Conservation (phyloP, 2,888 invertebrate species). For the Sturmia bella region DNA sequence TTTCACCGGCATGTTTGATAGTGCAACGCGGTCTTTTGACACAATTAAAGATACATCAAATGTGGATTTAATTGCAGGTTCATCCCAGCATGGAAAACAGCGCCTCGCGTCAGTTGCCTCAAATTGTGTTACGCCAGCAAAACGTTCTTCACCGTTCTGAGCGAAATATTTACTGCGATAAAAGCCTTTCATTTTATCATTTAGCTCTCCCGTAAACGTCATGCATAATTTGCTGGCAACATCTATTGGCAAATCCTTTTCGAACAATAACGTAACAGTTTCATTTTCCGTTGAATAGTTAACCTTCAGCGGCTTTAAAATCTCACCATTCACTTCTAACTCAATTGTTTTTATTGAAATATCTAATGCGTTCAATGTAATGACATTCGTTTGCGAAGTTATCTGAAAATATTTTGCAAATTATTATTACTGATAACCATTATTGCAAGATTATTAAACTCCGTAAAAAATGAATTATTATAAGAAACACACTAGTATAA, state of each 20-base stretch:
- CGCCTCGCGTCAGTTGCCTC: slow-evolving; percentile 94
- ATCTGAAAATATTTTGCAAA: slow-evolving; percentile 84
- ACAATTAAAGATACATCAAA: slow-evolving; percentile 94
- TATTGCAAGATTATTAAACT: neutral
- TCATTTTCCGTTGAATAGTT: slow-evolving; percentile 84
- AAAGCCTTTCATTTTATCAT: slow-evolving; percentile 97
- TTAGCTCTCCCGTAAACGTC: slow-evolving; percentile 92
- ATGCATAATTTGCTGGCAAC: slow-evolving; percentile 84
- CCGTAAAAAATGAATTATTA: too few relatives aligned
- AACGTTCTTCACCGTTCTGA: slow-evolving; percentile 88
- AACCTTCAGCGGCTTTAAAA: slow-evolving; percentile 75
- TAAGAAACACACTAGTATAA: too few relatives aligned
- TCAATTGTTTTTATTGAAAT: slow-evolving; percentile 86
- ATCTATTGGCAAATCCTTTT: slow-evolving; percentile 84
- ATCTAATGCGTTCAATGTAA: slow-evolving; percentile 90
- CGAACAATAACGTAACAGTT: slow-evolving; percentile 86
- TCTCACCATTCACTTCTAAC: slow-evolving; percentile 83
- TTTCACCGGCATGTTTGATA: slow-evolving; percentile 94
- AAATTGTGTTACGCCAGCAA: slow-evolving; percentile 95
- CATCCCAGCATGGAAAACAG: slow-evolving; percentile 99
- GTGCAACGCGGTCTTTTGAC: slow-evolving; percentile 90
- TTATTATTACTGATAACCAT: neutral
- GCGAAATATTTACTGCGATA: slow-evolving; percentile 94
- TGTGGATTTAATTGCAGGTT: slow-evolving; percentile 96
- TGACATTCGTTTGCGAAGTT: slow-evolving; percentile 85